Evolutionary conservation across 1,140 invertebrate species (phyloP), one percentile per base, ranked within the genome.

Genomic region (Dinothrombium tinctorium): DNA sequence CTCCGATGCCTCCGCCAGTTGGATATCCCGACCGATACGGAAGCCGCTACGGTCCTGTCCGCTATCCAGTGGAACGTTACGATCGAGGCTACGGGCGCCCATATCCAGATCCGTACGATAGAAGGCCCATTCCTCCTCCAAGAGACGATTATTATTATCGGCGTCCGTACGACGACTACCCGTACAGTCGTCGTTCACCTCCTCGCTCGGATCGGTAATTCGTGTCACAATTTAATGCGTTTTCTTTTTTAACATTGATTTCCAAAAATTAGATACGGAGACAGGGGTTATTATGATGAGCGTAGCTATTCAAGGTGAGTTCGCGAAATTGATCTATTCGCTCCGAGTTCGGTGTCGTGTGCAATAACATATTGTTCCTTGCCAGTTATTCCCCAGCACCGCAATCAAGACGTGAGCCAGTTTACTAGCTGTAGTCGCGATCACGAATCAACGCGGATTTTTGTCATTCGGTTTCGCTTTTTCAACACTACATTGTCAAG

Each of bases 81-180:
- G 37, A 39, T 12, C 37, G 37, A 14, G 12, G n/a, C 3, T 39
- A 39, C 19, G 46, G 44, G 40, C 41, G 47, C 20, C 47, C 47
- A 2, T 49, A 49, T 33, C 44, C 45, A 17, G 47, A 49, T 40
- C 47, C 47, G 6, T 49, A 49, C 41, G 47, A 49, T 11, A 20
- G 47, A 11, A 14, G 47, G 19, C 42, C 43, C 24, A 40, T 37
- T 41, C 32, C 39, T 22, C 37, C 36, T 11, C 40, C 37, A 42
- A 38, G 42, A 19, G 42, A 49, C 33, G 43, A 42, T n/a, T 32
- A 40, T 28, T 46, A 47, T 41, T 49, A 49, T 17, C 28, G 45
- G 25, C 19, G 47, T 22, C 33, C 44, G 11, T 46, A 45, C 42
- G 44, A 49, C 24, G 33, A 36, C 15, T 45, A 49, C 24, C 41